phyloP scores from a whole-genome alignment of 2,797 vertebrate genomes.

The Hippopotamyrus pictus region DNA sequence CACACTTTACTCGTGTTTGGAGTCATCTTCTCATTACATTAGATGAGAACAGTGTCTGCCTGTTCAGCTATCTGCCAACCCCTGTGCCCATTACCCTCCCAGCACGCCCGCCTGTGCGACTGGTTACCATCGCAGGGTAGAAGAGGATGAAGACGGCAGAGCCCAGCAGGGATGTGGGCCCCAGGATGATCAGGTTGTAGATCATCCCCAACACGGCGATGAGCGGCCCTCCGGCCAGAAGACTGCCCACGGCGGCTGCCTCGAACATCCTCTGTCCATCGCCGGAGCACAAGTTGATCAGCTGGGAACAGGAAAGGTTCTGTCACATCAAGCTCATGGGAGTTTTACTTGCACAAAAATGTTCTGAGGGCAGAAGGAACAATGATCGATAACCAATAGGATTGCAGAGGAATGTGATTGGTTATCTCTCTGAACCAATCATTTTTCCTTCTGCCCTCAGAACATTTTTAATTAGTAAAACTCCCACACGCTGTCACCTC shows the following conservation, averaged over 20 bases:
- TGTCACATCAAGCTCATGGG: neutral
- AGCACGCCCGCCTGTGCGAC: neutral
- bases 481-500: neutral
- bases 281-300: constrained; percentile 84
- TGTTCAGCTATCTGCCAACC: neutral
- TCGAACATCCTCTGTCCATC: constrained; percentile 90
- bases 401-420: neutral
- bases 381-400: neutral
- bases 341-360: neutral
- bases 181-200: constrained; percentile 80
- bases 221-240: constrained; percentile 82
- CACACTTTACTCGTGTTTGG: neutral
- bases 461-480: no score
- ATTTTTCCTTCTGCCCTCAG: neutral
- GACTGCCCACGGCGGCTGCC: constrained; percentile 81
- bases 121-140: constrained; percentile 87
- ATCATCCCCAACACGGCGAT: constrained; percentile 82
- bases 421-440: neutral
- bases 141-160: constrained; percentile 89
- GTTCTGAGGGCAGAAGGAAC: neutral
- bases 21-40: neutral
- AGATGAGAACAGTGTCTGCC: neutral
- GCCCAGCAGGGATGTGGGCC: constrained; percentile 83
- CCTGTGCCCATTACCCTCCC: neutral
- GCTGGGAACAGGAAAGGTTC: constrained; percentile 52